These are phyloP conservation scores for Gasterosteus aculeatus DNA, from an alignment of 2,113 vertebrate genomes.

Conservation along the genomic window DNA sequence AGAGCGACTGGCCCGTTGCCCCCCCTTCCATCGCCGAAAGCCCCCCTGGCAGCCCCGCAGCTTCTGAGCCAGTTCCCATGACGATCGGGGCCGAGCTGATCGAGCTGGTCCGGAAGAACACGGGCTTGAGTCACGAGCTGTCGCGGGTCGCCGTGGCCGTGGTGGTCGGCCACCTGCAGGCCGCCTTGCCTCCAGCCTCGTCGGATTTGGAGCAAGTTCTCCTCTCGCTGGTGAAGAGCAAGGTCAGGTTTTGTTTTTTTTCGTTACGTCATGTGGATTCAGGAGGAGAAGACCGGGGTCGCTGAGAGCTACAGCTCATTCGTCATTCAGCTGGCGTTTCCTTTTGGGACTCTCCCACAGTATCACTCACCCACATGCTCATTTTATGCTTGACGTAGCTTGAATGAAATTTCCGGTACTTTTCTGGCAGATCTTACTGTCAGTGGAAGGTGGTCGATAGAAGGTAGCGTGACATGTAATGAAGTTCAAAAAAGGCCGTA, in stretches of 20 bases:
- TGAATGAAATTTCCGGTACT: slow-evolving; percentile 4
- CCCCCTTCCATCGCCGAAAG: slow-evolving; percentile 68
- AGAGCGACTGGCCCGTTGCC: slow-evolving; percentile 70
- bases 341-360: not conserved
- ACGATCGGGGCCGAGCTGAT: slow-evolving; percentile 93
- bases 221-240: slow-evolving; percentile 92
- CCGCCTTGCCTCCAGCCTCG: slow-evolving; percentile 82
- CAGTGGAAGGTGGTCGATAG: not conserved
- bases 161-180: slow-evolving; percentile 94
- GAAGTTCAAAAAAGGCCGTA: not conserved
- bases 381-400: slow-evolving; percentile 16
- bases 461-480: not conserved
- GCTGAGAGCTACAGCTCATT: slow-evolving; percentile 39
- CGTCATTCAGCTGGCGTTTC: slow-evolving; percentile 39
- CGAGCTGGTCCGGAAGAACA: slow-evolving; percentile 96
- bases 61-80: slow-evolving; percentile 78
- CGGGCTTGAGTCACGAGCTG: slow-evolving; percentile 92
- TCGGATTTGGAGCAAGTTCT: slow-evolving; percentile 92
- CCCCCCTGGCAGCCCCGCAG: slow-evolving; percentile 63
- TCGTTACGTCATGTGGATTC: slow-evolving; percentile 22
- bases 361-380: slow-evolving; percentile 17
- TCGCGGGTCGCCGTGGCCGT: slow-evolving; percentile 94
- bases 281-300: slow-evolving; percentile 19
- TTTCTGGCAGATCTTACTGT: slow-evolving; percentile 20
- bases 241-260: slow-evolving; percentile 81